phyloP scores from a whole-genome alignment of 92 coral and sea anemone species.

The Palythoa grandis region DNA sequence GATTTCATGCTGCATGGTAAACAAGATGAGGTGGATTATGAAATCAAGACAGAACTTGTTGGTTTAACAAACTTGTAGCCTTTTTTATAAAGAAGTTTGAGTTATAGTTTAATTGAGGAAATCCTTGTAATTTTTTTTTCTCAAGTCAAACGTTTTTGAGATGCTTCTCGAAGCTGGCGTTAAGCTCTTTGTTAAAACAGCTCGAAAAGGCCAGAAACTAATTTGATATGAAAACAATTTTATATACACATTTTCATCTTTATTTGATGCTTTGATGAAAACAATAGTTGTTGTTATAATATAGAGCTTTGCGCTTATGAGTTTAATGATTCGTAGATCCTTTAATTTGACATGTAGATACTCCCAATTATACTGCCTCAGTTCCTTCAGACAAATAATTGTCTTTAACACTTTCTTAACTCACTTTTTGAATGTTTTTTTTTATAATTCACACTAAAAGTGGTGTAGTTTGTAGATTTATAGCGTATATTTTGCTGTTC shows the following conservation, averaged over 20 bases:
- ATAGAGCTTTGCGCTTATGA: not conserved
- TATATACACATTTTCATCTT: constrained; percentile 34
- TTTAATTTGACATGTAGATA: not conserved
- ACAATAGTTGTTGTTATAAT: constrained; percentile 33
- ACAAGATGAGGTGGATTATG: not conserved
- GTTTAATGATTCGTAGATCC: not conserved
- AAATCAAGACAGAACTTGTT: not conserved
- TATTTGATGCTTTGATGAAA: constrained; percentile 10
- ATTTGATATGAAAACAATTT: constrained; percentile 40
- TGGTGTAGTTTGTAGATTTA: not conserved
- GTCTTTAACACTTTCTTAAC: no score
- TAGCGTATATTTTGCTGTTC: not conserved
- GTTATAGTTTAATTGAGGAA: not conserved
- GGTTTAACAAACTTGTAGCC: not conserved
- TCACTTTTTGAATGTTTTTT: no score
- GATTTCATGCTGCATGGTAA: not conserved
- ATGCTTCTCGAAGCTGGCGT: not conserved
- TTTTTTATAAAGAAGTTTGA: not conserved
- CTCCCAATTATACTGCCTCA: not conserved
- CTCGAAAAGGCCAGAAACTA: constrained; percentile 1
- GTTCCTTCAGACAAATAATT: not conserved
- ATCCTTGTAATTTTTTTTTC: not conserved
- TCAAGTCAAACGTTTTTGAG: not conserved
- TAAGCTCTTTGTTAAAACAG: not conserved
- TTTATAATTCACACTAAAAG: not conserved